Percentiles rank a stretch among this genome's conserved stretches.
Conservation (phyloP, 2,797 vertebrate species). For the Platyrinchus mystaceus region DNA sequence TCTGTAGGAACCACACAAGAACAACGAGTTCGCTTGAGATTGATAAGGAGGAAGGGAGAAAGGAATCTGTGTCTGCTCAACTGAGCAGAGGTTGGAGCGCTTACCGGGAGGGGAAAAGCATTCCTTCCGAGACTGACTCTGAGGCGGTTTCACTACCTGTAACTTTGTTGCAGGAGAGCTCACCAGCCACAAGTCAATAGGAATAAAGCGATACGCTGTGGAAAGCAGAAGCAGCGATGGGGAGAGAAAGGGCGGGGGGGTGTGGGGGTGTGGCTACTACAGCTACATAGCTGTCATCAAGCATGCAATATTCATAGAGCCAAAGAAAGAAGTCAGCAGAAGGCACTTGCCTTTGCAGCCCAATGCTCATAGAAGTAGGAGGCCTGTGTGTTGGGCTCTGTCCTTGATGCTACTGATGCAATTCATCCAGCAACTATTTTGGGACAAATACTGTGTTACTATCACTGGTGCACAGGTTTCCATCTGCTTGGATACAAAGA, state of each 20-base stretch:
- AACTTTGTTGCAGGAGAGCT: fast-evolving
- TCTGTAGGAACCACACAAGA: neutral
- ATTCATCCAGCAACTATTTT: neutral
- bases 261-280: too few species aligned
- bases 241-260: neutral
- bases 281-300: neutral
- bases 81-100: neutral
- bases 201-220: neutral
- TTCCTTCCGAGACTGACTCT: fast-evolving
- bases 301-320: neutral
- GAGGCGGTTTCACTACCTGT: neutral
- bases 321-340: neutral
- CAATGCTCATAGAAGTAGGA: neutral
- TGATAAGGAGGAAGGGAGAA: neutral
- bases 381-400: neutral
- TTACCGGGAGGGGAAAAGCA: neutral
- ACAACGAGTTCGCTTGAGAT: neutral
- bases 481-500: neutral
- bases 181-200: neutral
- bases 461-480: neutral
- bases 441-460: neutral
- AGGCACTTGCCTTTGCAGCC: neutral
- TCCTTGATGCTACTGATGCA: neutral
- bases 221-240: neutral
- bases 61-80: neutral